Base-by-base conservation (phyloP, 53 echinoderm and acorn worm genomes). In the Pentamera pediparva region DNA sequence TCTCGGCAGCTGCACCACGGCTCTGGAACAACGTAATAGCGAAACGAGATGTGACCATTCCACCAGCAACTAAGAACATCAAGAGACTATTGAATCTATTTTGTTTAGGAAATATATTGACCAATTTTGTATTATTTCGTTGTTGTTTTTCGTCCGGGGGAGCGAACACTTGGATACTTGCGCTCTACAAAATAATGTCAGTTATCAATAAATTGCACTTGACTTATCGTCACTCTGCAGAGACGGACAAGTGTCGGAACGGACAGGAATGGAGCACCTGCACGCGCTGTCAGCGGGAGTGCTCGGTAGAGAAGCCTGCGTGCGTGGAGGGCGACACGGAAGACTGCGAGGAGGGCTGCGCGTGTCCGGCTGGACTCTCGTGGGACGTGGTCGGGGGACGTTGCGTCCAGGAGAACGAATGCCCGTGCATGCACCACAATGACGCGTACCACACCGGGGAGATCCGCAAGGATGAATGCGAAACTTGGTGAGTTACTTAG, bases 191-290 rank as follows among this genome's bases (percentile, higher is more conserved):
- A n/a, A n/a, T n/a, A n/a, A n/a, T n/a, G n/a, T n/a, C n/a, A n/a
- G n/a, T n/a, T n/a, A n/a, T n/a, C n/a, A n/a, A n/a, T n/a, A n/a
- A n/a, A n/a, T n/a, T n/a, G n/a, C n/a, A n/a, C n/a, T n/a, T n/a
- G n/a, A n/a, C 62, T 32, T 32, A n/a, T n/a, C n/a, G n/a, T n/a
- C n/a, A n/a, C n/a, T n/a, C n/a, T n/a, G n/a, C n/a, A 80, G 84
- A 54, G 21, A 74, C 69, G n/a, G 62, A 77, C 58, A 82, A 75
- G 43, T 91, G 95, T 54, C 34, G 73, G 19, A 60, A 38, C 3
- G 91, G 85, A 6, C 81, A 82, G 61, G 70, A 70, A 8, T 94
- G 95, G 95, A 58, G 76, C 6, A 21, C 34, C 12, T 91, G 91
- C 41, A 59, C 51, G 74, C 40, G 67, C 18, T 67, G 67, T 47